Percentiles rank a stretch among this genome's conserved stretches.
Conservation (phyloP, 1,140 invertebrate genomes). For the Lordiphosa clarofinis region DNA sequence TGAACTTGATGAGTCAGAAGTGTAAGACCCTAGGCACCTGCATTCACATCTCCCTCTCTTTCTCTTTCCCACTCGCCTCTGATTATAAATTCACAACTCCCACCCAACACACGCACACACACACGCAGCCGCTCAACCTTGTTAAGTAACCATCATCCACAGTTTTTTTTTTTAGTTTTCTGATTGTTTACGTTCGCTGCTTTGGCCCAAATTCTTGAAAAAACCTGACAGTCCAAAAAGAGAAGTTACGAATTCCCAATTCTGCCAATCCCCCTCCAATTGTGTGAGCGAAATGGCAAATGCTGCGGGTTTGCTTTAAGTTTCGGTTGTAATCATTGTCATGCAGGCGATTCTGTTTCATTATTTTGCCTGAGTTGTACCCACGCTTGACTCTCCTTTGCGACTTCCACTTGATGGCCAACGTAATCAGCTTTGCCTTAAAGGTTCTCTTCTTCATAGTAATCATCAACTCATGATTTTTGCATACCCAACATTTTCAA, state of each 20-base stretch:
- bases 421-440: conserved; percentile 62
- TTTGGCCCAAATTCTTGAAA: conserved; percentile 68
- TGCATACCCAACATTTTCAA: neutral
- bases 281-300: conserved; percentile 41
- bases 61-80: neutral
- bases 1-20: conserved; percentile 28
- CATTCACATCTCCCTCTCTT: conserved; percentile 7
- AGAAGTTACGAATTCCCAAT: too few relatives aligned
- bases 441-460: conserved; percentile 24
- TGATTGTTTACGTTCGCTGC: conserved; percentile 64
- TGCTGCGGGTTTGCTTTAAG: conserved; percentile 30
- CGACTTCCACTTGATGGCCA: conserved; percentile 48
- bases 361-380: conserved; percentile 59
- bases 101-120: conserved; percentile 19
- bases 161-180: conserved; percentile 32
- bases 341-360: conserved; percentile 69
- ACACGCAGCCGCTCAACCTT: conserved; percentile 39
- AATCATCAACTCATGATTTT: conserved; percentile 62
- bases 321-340: conserved; percentile 53
- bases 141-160: conserved; percentile 71
- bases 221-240: conserved; percentile 37
- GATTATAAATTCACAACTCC: conserved; percentile 38
- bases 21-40: conserved; percentile 38
- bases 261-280: conserved; percentile 27
- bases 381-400: conserved; percentile 37